Conservation (phyloP, 2,113 vertebrate genomes). For the Lampris incognitus region DNA sequence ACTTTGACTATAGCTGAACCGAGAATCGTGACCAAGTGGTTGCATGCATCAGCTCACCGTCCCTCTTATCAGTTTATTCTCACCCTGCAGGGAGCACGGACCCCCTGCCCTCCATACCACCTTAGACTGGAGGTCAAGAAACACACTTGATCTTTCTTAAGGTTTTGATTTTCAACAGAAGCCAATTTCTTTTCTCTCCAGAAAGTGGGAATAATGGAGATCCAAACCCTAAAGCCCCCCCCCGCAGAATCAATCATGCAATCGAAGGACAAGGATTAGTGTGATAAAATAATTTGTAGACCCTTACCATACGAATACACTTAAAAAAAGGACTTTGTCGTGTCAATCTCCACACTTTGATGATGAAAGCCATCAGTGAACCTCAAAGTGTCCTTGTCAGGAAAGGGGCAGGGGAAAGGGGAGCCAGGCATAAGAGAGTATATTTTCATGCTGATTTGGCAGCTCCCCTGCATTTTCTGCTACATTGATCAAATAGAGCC, state of each 20-base stretch:
- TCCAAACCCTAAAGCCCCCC: too few relatives aligned
- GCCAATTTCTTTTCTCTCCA: conserved; percentile 5
- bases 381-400: conserved; percentile 75
- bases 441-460: conserved; percentile 81
- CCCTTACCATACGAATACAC: conserved; percentile 62
- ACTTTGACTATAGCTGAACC: not conserved
- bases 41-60: not conserved
- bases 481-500: conserved; percentile 71
- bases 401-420: conserved; percentile 42
- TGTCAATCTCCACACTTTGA: conserved; percentile 78
- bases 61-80: conserved; percentile 2
- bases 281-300: conserved; percentile 3
- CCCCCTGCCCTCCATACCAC: conserved; percentile 1
- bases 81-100: conserved; percentile 14
- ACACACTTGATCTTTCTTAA: not conserved
- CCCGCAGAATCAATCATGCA: conserved; percentile 22
- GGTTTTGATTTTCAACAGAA: conserved; percentile 47
- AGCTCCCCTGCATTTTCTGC: conserved; percentile 64
- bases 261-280: conserved; percentile 7
- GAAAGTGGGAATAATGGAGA: conserved; percentile 26
- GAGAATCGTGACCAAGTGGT: not conserved
- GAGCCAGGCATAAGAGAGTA: conserved; percentile 45
- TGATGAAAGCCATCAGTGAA: conserved; percentile 71
- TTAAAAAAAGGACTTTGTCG: conserved; percentile 47
- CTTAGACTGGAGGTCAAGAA: conserved; percentile 34